Base-by-base conservation (phyloP, 2,113 vertebrate genomes). In the Verasper variegatus region DNA sequence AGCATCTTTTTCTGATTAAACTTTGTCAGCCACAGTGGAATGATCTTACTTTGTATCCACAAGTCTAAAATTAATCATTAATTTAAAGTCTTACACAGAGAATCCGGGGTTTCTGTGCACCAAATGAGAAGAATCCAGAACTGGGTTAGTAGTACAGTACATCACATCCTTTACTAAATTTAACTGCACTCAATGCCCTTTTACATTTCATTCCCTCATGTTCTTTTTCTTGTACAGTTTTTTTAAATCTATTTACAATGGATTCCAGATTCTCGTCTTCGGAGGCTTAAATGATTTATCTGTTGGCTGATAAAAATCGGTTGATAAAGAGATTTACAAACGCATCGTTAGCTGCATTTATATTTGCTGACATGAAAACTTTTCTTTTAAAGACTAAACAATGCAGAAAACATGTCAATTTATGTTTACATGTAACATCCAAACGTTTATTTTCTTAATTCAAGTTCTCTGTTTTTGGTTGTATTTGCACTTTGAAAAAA, bases 1-100 rank as follows among this genome's bases (percentile, higher is more conserved):
- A 23, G 14, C 11, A 31, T n/a, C 13, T 17, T 26, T n/a, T 15
- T 62, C 13, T 10, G 20, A 54, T 77, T 37, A 1, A 31, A 17
- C 9, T 52, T 65, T 64, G 20, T 58, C 72, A 27, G 12, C 7
- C 24, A 24, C 47, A 51, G 24, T 10, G 12, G 20, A 54, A 49
- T 26, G 23, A 65, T 18, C 17, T 47, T 14, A 20, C 20, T 54
- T 26, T 18, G 11, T 3, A 5, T 45, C 49, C 26, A 23, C 68
- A 58, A 49, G 55, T 58, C 27, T 45, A 56, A 27, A 75, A 68
- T 77, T 55, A 74, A 73, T 56, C 23, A 11, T 6, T 78, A 70
- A 31, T 70, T 17, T 45, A 59, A 54, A 59, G 27, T 63, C 51
- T 26, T 60, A 66, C 26, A 10, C 63, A 76, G 37, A 71, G 23